These are phyloP conservation scores for Pygathrix nemaeus DNA, from an alignment of 2,113 vertebrate genomes.

Conservation along the genomic window DNA sequence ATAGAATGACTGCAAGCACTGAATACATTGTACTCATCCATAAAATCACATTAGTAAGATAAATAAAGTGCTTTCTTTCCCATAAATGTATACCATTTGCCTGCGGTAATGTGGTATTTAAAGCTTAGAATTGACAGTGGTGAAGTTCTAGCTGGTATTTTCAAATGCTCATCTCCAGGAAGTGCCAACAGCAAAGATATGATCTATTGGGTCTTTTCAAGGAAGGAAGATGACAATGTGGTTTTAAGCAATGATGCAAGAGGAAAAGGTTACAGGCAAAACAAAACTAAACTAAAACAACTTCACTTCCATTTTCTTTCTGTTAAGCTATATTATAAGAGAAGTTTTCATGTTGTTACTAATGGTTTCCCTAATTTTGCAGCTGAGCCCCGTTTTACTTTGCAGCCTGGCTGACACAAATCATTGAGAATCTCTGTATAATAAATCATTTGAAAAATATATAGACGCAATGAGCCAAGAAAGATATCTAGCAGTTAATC, in stretches of 20 bases:
- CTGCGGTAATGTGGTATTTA: conserved; percentile 24
- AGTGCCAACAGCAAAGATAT: background rate
- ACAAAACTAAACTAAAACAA: background rate
- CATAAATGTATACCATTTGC: background rate
- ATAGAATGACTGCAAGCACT: background rate
- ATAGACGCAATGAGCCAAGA: background rate
- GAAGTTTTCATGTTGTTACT: background rate
- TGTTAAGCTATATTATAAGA: background rate
- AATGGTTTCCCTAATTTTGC: background rate
- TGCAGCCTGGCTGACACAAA: background rate
- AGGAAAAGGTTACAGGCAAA: conserved; percentile 4
- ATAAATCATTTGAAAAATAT: conserved; percentile 49
- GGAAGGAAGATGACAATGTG: background rate
- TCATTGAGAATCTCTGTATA: background rate
- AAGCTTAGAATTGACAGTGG: background rate
- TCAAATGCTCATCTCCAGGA: background rate
- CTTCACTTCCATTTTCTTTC: background rate
- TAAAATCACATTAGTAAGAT: background rate
- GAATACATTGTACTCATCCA: background rate
- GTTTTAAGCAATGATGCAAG: background rate
- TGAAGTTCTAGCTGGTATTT: conserved; percentile 50
- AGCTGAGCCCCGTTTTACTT: background rate
- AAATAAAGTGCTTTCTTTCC: conserved; percentile 16
- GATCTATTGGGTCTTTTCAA: background rate
- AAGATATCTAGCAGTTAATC: conserved; percentile 29